Evolutionary conservation across 1,140 invertebrate species (phyloP).

Genomic region (Trachymyrmex septentrionalis): DNA sequence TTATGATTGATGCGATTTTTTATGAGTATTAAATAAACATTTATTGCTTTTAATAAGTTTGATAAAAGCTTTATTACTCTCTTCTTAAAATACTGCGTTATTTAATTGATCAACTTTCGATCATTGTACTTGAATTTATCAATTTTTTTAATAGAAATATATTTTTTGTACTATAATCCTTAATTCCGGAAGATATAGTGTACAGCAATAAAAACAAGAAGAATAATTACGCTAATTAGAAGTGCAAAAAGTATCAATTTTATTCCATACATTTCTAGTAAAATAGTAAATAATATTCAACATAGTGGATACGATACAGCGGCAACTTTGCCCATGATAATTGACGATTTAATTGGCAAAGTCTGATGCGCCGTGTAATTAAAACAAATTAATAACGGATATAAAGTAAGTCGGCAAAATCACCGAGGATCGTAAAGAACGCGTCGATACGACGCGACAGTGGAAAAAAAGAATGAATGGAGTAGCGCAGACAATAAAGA

Average conservation of each 20-base stretch:
- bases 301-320: conserved; percentile 14
- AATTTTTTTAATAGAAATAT: neutral
- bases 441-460: neutral
- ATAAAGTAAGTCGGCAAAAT: conserved; percentile 71
- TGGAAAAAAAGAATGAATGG: conserved; percentile 15
- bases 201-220: neutral
- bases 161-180: neutral
- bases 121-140: neutral
- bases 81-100: neutral
- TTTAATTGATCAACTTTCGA: neutral
- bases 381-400: conserved; percentile 84
- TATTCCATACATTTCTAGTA: neutral
- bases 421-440: conserved; percentile 46
- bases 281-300: neutral
- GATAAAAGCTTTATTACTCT: neutral
- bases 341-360: conserved; percentile 80
- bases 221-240: conserved; percentile 14
- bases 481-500: conserved; percentile 3
- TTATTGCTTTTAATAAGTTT: neutral
- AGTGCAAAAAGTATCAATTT: neutral
- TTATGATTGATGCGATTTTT: neutral
- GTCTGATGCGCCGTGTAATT: conserved; percentile 76
- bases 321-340: conserved; percentile 77
- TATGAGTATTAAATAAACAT: conserved; percentile 18
- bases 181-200: neutral